Percentiles rank a stretch among this genome's conserved stretches.
phyloP scores from a whole-genome alignment of 2,113 vertebrate genomes.

The Heteronetta atricapilla region DNA sequence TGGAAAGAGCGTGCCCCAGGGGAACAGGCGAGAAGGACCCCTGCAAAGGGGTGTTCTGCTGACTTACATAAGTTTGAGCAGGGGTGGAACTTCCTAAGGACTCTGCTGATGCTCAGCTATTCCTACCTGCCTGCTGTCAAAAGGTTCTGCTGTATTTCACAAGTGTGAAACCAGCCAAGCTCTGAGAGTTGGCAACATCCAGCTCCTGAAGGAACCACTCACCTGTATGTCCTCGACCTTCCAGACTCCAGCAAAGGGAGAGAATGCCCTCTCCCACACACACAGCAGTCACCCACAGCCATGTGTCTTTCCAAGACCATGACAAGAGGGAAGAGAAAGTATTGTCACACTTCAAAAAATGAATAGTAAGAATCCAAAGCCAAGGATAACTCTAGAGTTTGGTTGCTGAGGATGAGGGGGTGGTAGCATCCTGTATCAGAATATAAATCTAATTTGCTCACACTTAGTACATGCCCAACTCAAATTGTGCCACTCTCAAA shows the following conservation, averaged over 20 bases:
- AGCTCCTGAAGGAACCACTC: neutral
- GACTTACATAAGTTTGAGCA: neutral
- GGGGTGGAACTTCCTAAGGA: neutral
- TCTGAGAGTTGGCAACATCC: neutral
- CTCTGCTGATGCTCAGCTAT: conserved; percentile 36
- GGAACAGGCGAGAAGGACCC: neutral
- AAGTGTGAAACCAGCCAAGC: neutral
- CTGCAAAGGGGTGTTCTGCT: neutral
- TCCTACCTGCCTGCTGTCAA: conserved; percentile 1
- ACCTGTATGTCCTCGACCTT: neutral
- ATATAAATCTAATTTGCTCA: neutral
- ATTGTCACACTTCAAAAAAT: neutral
- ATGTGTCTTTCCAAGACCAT: rapidly evolving
- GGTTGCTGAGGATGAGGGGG: too few species aligned
- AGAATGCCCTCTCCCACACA: neutral
- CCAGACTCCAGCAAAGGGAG: neutral
- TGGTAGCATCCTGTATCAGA: neutral
- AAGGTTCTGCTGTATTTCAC: neutral
- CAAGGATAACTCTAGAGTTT: neutral
- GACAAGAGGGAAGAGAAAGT: neutral
- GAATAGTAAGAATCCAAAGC: neutral
- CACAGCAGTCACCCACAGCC: neutral
- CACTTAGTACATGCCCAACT: neutral
- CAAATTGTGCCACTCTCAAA: neutral
- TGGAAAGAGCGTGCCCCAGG: rapidly evolving